These are phyloP conservation scores for Ceratoteleas bidentatus DNA, from an alignment of 1,140 invertebrate genomes.

Conservation along the genomic window DNA sequence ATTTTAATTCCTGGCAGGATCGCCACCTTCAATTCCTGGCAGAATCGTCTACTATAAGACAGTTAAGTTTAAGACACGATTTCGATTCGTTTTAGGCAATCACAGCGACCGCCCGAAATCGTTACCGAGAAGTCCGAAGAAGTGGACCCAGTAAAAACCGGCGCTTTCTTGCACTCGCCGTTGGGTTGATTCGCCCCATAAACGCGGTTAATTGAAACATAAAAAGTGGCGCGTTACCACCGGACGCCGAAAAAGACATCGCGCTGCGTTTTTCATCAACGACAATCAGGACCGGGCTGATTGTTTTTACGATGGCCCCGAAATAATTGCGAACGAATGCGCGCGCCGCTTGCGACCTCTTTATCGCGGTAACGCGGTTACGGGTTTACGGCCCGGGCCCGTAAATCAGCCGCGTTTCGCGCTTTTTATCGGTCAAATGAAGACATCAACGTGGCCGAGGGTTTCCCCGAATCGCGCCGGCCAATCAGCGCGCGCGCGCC, in stretches of 20 bases:
- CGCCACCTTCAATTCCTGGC: too few relatives aligned
- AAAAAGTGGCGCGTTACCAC: constrained; percentile 38
- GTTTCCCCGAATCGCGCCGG: constrained; percentile 21
- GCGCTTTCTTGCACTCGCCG: not conserved
- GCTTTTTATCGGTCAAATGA: constrained; percentile 58
- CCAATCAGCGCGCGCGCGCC: not conserved
- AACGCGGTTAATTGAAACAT: constrained; percentile 51
- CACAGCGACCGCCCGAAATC: too few relatives aligned
- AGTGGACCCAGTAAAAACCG: not conserved
- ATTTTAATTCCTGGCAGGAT: too few relatives aligned
- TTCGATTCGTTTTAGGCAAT: too few relatives aligned
- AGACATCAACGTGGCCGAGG: constrained; percentile 47
- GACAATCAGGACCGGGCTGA: constrained; percentile 78
- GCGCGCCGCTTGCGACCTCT: constrained; percentile 73
- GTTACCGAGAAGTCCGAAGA: too few relatives aligned
- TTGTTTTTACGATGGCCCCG: constrained; percentile 77
- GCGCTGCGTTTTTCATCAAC: constrained; percentile 70
- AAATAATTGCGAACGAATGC: constrained; percentile 43
- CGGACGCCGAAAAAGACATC: constrained; percentile 38
- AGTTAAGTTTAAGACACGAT: too few relatives aligned
- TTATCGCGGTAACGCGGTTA: constrained; percentile 78
- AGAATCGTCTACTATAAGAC: too few relatives aligned
- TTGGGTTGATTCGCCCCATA: constrained; percentile 38
- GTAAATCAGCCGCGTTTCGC: constrained; percentile 72
- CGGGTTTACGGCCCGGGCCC: constrained; percentile 72